These are phyloP conservation scores for Myotis brandtii DNA, from an alignment of 2,113 vertebrate genomes.

Conservation along the genomic window DNA sequence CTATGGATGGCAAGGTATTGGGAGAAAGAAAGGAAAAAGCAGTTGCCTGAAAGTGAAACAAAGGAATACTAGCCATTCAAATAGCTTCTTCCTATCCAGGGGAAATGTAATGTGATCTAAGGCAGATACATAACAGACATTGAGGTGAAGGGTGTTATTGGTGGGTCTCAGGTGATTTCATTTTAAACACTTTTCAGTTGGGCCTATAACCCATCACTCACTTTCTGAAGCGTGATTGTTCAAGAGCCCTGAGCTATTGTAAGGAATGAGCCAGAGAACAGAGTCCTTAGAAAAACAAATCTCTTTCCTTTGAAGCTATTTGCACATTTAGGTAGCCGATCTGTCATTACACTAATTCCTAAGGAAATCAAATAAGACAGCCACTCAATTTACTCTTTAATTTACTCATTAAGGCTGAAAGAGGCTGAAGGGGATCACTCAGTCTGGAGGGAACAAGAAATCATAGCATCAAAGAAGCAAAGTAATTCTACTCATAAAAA, in stretches of 20 bases:
- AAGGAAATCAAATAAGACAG: slow-evolving; percentile 73
- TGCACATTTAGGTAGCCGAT: slow-evolving; percentile 66
- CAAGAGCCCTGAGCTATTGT: slow-evolving; percentile 57
- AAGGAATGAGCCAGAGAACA: slow-evolving; percentile 31
- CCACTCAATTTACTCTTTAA: slow-evolving; percentile 73
- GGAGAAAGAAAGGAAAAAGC: neutral
- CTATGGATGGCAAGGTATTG: neutral
- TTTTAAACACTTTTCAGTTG: slow-evolving; percentile 68
- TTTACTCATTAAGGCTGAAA: slow-evolving; percentile 72
- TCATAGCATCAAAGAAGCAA: neutral
- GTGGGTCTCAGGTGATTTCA: slow-evolving; percentile 70
- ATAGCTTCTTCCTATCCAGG: neutral
- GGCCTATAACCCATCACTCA: slow-evolving; percentile 77
- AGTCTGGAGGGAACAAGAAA: slow-evolving; percentile 31
- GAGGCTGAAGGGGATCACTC: neutral
- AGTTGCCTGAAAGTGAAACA: neutral
- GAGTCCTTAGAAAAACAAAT: slow-evolving; percentile 63
- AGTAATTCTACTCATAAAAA: neutral
- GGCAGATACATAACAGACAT: slow-evolving; percentile 56
- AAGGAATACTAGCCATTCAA: neutral
- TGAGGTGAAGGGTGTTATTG: slow-evolving; percentile 43
- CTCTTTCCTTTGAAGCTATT: slow-evolving; percentile 30
- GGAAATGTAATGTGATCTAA: neutral
- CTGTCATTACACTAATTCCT: slow-evolving; percentile 67
- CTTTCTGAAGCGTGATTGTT: slow-evolving; percentile 14